A percentile compares a stretch with the other conserved stretches of the same genome.
Evolutionary conservation across 2,888 invertebrate species (phyloP).

Genomic region (Sialis fuliginosa): DNA sequence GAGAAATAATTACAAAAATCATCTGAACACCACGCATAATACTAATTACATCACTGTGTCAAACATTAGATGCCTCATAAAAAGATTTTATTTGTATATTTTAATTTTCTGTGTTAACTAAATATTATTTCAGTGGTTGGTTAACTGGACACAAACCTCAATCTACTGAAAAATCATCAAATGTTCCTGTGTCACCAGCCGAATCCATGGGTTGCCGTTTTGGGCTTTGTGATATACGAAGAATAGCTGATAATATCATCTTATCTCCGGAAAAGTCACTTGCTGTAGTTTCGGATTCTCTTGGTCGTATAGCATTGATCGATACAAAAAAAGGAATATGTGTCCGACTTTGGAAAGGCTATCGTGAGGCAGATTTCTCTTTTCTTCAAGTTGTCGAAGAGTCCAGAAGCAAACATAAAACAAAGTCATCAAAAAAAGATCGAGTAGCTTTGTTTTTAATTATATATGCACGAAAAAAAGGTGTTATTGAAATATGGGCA

Average conservation of each 20-base stretch:
- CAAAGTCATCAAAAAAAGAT: conserved; percentile 8
- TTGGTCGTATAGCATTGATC: conserved; percentile 74
- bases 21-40: no score
- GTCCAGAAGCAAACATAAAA: conserved; percentile 18
- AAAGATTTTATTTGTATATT: background rate
- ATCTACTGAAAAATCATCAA: conserved; percentile 21
- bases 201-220: conserved; percentile 63
- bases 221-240: conserved; percentile 61
- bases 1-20: no score
- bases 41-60: no score
- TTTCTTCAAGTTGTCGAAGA: conserved; percentile 73
- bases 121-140: conserved; percentile 25
- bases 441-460: conserved; percentile 64
- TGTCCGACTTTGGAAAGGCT: conserved; percentile 86
- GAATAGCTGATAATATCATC: conserved; percentile 56
- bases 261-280: conserved; percentile 65
- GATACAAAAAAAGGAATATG: conserved; percentile 66
- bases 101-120: background rate
- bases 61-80: no score
- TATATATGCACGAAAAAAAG: conserved; percentile 84
- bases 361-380: conserved; percentile 86
- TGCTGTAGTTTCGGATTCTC: conserved; percentile 66
- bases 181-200: conserved; percentile 35
- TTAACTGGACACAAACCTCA: conserved; percentile 32
- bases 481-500: conserved; percentile 84